Base-by-base conservation (phyloP, 1,140 invertebrate species). In the Triops cancriformis region DNA sequence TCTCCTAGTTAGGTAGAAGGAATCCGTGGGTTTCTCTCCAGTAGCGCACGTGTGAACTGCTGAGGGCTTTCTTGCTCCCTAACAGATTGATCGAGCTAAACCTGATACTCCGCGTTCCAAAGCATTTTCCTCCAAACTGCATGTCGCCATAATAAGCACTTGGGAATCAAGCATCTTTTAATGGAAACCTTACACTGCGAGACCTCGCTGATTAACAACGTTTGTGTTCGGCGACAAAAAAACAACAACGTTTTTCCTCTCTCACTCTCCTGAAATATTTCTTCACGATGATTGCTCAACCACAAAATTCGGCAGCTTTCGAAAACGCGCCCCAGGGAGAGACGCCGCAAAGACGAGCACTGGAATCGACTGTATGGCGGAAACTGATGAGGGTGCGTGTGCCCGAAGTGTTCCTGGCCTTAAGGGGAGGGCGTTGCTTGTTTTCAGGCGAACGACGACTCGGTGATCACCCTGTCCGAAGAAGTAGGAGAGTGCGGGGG, bases 341-440 rank as follows among this genome's bases (percentile, higher is more conserved):
- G 51, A n/a, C 51, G 14, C 51, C 7, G 31, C 31, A 37, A 37
- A 23, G 51, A 64, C 51, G 51, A 37, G 31, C 51, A n/a, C 51
- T n/a, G 51, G 51, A 64, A 64, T 64, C 51, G 51, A 64, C 51
- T 64, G 51, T 64, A 23, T 23, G 51, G 51, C 51, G 51, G 51
- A 64, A 64, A 64, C 18, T 64, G 51, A 64, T 64, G 51, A 64
- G 51, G 51, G 51, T 64, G 51, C 51, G 51, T 64, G 51, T 64
- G 51, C 51, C 51, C 51, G 51, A 23, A 64, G 51, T 23, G 51
- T 64, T 64, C 51, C n/a, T 64, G 10, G 51, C 51, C 51, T 64
- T 6, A n/a, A 23, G 51, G 45, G 51, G 51, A n/a, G 51, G 51
- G 51, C 51, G 51, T 64, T 64, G 51, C 51, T 64, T 64, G 51